Conservation (phyloP, 2,797 vertebrate species). For the Anabas testudineus region DNA sequence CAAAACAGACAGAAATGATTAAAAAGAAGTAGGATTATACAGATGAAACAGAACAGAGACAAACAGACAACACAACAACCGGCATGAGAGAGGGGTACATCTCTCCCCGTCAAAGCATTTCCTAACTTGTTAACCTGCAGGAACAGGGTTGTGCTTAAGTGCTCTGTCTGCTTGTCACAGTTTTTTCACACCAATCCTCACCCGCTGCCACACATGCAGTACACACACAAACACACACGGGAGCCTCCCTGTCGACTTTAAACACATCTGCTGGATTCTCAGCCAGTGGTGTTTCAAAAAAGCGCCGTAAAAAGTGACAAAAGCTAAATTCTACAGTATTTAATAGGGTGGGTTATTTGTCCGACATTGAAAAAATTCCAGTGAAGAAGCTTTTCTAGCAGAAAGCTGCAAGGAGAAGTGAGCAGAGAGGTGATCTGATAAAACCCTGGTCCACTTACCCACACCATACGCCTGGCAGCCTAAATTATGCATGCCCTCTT, state of each 20-base stretch:
- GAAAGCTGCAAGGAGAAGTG: conserved; percentile 42
- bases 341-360: neutral
- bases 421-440: conserved; percentile 14
- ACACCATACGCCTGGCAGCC: conserved; percentile 25
- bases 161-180: conserved; percentile 30
- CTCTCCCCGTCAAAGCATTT: conserved; percentile 48
- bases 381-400: conserved; percentile 11
- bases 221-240: conserved; percentile 21
- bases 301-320: too few relatives aligned
- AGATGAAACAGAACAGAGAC: conserved; percentile 12
- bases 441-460: conserved; percentile 56
- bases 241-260: conserved; percentile 13
- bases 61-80: neutral
- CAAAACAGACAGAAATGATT: neutral
- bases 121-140: conserved; percentile 56
- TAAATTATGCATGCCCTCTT: conserved; percentile 70
- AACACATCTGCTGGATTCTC: conserved; percentile 24
- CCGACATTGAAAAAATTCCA: neutral
- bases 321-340: too few relatives aligned
- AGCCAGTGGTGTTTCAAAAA: conserved; percentile 15
- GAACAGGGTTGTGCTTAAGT: conserved; percentile 45
- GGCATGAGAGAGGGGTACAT: neutral
- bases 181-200: conserved; percentile 50
- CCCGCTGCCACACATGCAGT: conserved; percentile 6
- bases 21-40: neutral